Percentiles rank a stretch among this genome's conserved stretches.
Conservation (phyloP, 2,888 invertebrate species). For the Isotomurus palustris region DNA sequence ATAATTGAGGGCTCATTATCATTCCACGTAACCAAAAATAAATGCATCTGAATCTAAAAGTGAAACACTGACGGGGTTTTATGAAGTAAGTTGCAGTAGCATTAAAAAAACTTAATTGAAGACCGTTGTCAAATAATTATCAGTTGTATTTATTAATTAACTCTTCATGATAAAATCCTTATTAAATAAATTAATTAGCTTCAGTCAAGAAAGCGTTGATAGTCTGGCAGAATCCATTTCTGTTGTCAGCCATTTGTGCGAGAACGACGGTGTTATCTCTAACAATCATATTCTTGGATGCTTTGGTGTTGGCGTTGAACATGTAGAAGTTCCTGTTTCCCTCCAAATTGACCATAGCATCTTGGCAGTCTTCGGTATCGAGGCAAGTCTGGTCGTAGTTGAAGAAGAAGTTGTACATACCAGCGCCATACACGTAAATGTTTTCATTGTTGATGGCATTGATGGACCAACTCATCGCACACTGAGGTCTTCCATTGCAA, state of each 20-base stretch:
- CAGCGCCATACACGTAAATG: constrained; percentile 41
- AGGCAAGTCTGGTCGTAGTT: constrained; percentile 42
- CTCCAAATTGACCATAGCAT: constrained; percentile 35
- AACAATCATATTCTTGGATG: constrained; percentile 34
- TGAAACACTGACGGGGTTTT: no score
- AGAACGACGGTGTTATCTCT: constrained; percentile 20
- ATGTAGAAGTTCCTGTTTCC: constrained; percentile 26
- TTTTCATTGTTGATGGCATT: constrained; percentile 22
- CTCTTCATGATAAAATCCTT: no score
- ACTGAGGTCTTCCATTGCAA: constrained; percentile 21
- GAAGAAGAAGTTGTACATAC: constrained; percentile 43
- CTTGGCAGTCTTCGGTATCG: constrained; percentile 36
- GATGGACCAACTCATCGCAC: constrained; percentile 33
- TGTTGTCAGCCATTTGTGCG: constrained; percentile 28
- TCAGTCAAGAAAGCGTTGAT: constrained; percentile 37
- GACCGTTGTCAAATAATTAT: no score
- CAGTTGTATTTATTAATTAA: no score
- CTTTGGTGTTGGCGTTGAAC: constrained; percentile 42
- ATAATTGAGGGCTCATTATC: no score
- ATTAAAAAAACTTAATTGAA: no score
- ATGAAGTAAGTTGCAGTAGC: no score
- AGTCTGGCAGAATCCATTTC: constrained; percentile 39
- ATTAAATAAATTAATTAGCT: constrained; percentile 8
- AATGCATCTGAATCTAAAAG: no score
- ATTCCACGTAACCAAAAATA: no score